phyloP scores from a whole-genome alignment of 2,797 vertebrate genomes.

The Falco rusticolus region DNA sequence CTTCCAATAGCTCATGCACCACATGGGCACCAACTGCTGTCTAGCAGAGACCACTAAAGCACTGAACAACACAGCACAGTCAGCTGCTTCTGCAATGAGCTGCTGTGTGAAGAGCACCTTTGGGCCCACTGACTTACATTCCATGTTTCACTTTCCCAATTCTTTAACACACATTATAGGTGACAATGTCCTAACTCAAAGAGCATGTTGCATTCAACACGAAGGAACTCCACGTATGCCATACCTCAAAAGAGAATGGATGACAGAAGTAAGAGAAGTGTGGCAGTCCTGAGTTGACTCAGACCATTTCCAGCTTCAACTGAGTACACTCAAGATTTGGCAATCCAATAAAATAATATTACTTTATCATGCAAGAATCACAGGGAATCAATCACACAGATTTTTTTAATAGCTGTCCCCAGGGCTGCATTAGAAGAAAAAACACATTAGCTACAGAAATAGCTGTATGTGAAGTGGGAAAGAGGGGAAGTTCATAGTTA shows the following conservation, averaged over 20 bases:
- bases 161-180: background rate
- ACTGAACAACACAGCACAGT: background rate
- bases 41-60: too few relatives aligned
- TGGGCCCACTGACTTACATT: fast-evolving
- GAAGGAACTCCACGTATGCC: fast-evolving
- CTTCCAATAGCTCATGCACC: background rate
- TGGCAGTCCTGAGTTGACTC: background rate
- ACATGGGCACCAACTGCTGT: background rate
- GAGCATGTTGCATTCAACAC: fast-evolving
- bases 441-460: background rate
- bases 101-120: background rate
- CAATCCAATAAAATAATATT: background rate
- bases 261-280: background rate
- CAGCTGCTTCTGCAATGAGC: background rate
- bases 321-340: background rate
- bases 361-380: background rate
- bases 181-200: background rate
- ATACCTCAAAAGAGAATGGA: background rate
- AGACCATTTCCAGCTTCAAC: background rate
- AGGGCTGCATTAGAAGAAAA: background rate
- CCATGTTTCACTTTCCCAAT: background rate
- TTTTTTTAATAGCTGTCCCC: background rate
- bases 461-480: background rate
- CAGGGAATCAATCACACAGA: background rate
- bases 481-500: background rate